Evolutionary conservation across 2,113 vertebrate genomes (phyloP), one percentile per base, ranked within the genome.

Genomic region (Butastur rufipennis): DNA sequence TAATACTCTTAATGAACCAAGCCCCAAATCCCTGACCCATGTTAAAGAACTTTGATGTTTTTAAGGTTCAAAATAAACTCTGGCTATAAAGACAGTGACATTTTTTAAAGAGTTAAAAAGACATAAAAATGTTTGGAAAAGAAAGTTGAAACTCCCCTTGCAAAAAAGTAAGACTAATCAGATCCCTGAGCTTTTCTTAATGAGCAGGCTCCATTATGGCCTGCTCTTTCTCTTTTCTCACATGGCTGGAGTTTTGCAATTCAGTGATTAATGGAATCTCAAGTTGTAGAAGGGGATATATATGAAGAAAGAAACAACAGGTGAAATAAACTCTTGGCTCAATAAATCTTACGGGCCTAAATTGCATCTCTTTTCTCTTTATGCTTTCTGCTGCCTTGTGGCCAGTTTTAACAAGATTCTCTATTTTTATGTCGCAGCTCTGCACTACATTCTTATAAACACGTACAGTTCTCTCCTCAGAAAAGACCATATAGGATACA

Each of bases 1-100:
- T 81, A 95, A 97, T 50, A 91, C 78, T 77, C 65, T 74, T 79
- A 91, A 97, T 88, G 95, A 96, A 94, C 86, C 67, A 66, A 91
- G 86, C 80, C 42, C 75, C 72, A 89, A 97, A 96, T 89, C 88
- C 84, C 80, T 59, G n/a, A 88, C 40, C 29, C 74, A 56, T 1
- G 25, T 36, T 16, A 78, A 95, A 91, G 61, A 91, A 82, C 72
- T 80, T 53, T 26, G 61, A 19, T 63, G 36, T 34, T 92, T 73
- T 48, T 65, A 95, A 83, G 65, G 81, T 84, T 61, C 62, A 92
- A 63, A 62, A 52, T 52, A 47, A 50, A 25, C 68, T 80, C 58
- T 52, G 43, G 38, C 22, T 62, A 22, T 18, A 47, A 47, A 65
- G 10, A 48, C 56, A 59, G 3, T 34, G 68, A 65, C 15, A 47